Conservation (phyloP, 1,140 invertebrate species). For the Limonius californicus region DNA sequence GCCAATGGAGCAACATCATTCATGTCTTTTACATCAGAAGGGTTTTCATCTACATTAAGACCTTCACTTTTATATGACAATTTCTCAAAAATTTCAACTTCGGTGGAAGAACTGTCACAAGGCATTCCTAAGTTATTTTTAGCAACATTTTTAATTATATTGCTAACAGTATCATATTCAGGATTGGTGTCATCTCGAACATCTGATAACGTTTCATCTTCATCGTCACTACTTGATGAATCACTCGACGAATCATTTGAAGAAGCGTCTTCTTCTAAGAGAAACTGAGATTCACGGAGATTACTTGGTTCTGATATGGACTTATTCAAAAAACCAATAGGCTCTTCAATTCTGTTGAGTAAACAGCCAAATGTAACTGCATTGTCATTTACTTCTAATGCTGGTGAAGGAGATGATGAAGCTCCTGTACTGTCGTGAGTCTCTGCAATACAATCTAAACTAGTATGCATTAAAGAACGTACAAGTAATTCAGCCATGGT, state of each 20-base stretch:
- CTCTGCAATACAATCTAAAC: slow-evolving; percentile 38
- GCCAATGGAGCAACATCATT: slow-evolving; percentile 3
- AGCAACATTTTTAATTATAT: slow-evolving; percentile 51
- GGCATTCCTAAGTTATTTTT: not conserved
- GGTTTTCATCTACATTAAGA: not conserved
- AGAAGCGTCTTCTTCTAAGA: slow-evolving; percentile 34
- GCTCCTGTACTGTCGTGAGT: not conserved
- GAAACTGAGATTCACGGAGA: not conserved
- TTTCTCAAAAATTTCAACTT: not conserved
- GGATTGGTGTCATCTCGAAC: slow-evolving; percentile 40
- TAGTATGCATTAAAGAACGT: slow-evolving; percentile 60
- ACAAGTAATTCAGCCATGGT: slow-evolving; percentile 62
- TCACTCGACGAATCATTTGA: slow-evolving; percentile 48
- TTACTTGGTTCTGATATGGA: slow-evolving; percentile 12
- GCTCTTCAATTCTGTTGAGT: not conserved
- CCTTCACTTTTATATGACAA: not conserved
- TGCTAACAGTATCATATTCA: slow-evolving; percentile 52
- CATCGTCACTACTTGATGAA: slow-evolving; percentile 48
- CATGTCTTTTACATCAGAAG: not conserved
- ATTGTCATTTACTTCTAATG: no score
- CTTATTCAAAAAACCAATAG: not conserved
- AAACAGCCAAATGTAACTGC: no score
- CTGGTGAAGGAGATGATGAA: no score
- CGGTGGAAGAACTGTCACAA: not conserved
- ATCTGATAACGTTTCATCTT: slow-evolving; percentile 43